These are phyloP conservation scores for Montipora capitata DNA, from an alignment of 92 coral and sea anemone genomes.

Conservation along the genomic window DNA sequence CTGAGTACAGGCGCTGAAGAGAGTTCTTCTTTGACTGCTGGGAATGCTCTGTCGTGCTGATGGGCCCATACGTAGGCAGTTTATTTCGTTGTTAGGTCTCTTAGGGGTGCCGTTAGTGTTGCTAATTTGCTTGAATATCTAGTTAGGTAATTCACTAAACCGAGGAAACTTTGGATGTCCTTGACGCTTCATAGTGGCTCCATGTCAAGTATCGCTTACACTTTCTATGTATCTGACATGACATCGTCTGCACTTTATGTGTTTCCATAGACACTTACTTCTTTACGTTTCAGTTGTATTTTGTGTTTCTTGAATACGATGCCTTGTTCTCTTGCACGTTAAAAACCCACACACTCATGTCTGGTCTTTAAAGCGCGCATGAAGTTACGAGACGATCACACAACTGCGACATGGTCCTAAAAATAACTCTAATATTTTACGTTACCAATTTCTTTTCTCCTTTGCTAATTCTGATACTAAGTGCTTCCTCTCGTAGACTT, in stretches of 20 bases:
- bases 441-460: no score
- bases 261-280: conserved; percentile 47
- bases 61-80: conserved; percentile 21
- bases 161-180: conserved; percentile 1
- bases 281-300: conserved; percentile 8
- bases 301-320: conserved; percentile 29
- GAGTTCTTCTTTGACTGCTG: conserved; percentile 21
- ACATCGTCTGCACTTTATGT: conserved; percentile 31
- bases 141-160: conserved; percentile 22
- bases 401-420: no score
- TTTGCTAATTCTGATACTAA: no score
- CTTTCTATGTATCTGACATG: conserved; percentile 30
- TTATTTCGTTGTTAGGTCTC: conserved; percentile 24
- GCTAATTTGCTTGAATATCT: conserved; percentile 8
- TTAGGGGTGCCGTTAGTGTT: conserved; percentile 42
- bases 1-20: background rate
- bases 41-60: conserved; percentile 14
- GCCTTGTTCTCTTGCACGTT: no score
- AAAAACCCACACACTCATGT: no score
- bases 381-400: no score
- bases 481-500: no score
- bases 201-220: conserved; percentile 26
- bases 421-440: no score
- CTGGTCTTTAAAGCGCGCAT: no score
- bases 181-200: background rate